Conservation (phyloP, 2,113 vertebrate genomes). For the Empidonax traillii region DNA sequence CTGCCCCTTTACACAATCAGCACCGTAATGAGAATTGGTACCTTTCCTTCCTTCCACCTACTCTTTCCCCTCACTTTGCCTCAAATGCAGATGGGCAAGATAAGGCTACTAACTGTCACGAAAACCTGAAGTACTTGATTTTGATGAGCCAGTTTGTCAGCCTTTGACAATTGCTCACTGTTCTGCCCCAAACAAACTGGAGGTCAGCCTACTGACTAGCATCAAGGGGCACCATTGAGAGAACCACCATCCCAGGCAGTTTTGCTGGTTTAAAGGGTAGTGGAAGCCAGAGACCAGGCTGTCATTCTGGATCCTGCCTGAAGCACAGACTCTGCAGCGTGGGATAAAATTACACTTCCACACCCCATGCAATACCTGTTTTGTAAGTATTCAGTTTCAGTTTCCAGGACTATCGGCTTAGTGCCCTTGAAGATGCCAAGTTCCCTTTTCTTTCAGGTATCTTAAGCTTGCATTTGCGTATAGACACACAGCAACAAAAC, state of each 20-base stretch:
- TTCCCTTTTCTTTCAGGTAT: background rate
- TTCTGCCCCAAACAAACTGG: background rate
- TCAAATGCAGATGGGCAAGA: background rate
- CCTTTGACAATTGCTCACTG: background rate
- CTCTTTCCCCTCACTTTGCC: background rate
- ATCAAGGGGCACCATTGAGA: background rate
- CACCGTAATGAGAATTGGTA: background rate
- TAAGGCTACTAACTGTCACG: background rate
- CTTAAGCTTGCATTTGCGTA: background rate
- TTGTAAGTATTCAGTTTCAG: conserved; percentile 24
- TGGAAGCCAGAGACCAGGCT: background rate
- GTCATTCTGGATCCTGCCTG: background rate
- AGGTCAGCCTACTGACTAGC: background rate
- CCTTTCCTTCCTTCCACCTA: background rate
- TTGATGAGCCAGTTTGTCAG: background rate
- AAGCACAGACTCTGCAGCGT: background rate
- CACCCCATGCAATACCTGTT: conserved; percentile 38
- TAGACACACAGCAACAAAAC: background rate
- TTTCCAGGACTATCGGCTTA: conserved; percentile 11
- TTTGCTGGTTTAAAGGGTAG: background rate
- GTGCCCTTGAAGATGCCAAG: background rate
- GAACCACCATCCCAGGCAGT: background rate
- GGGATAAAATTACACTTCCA: conserved; percentile 34
- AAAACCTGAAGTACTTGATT: background rate
- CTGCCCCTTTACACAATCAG: background rate